phyloP scores from a whole-genome alignment of 2,113 vertebrate species.

The Ailurus styani region DNA sequence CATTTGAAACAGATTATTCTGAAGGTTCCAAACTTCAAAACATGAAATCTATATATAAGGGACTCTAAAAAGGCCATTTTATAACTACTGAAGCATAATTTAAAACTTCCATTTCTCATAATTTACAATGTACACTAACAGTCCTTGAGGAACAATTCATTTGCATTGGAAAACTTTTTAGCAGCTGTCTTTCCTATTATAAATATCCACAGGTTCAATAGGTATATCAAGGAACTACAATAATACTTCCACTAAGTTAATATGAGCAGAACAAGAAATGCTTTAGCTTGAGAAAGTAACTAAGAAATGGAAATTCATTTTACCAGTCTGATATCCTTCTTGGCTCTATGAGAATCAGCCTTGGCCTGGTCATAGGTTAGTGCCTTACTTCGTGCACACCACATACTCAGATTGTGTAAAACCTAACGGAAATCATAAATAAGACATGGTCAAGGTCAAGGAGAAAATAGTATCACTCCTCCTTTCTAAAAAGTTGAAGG shows the following conservation, averaged over 20 bases:
- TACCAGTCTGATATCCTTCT: conserved; percentile 94
- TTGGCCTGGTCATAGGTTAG: conserved; percentile 95
- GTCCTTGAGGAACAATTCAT: background rate
- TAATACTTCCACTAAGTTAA: background rate
- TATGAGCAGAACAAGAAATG: background rate
- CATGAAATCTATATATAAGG: background rate
- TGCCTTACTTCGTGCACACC: conserved; percentile 91
- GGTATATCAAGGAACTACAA: background rate
- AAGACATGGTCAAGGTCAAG: background rate
- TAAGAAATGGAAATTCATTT: conserved; percentile 21
- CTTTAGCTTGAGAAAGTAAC: background rate
- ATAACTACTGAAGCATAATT: background rate
- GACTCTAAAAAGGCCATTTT: background rate
- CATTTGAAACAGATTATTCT: background rate
- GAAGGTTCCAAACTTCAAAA: background rate
- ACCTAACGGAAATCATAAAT: conserved; percentile 82
- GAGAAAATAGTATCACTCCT: background rate
- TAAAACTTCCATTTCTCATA: background rate
- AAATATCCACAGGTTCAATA: background rate
- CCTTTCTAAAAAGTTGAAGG: background rate
- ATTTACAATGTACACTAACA: background rate
- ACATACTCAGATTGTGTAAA: conserved; percentile 98
- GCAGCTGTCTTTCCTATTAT: background rate
- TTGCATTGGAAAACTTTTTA: background rate
- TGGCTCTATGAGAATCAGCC: conserved; percentile 89